Conservation (phyloP, 2,113 vertebrate genomes). For the Blennius ocellaris region DNA sequence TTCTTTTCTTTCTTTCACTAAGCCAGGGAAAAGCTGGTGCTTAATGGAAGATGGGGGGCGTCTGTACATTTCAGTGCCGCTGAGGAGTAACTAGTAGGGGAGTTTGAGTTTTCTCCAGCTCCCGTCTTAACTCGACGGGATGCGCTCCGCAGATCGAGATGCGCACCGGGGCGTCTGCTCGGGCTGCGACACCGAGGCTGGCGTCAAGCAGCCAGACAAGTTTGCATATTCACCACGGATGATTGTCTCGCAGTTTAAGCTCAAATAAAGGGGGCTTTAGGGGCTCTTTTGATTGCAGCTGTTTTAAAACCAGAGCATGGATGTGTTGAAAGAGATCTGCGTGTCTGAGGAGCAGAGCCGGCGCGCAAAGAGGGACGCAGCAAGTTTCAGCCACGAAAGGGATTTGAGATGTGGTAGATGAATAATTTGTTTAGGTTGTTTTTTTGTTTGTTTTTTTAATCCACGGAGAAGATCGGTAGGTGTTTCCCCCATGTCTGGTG, state of each 20-base stretch:
- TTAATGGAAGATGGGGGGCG: too few species aligned
- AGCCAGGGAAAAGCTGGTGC: too few species aligned
- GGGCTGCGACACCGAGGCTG: constrained; percentile 48
- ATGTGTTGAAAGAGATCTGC: too few species aligned
- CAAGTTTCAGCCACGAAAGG: too few species aligned
- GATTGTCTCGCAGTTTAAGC: constrained; percentile 3
- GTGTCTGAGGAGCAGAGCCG: too few species aligned
- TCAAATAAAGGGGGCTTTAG: too few species aligned
- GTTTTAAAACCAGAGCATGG: too few species aligned
- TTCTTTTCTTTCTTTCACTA: too few species aligned
- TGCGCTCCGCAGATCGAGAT: constrained; percentile 66
- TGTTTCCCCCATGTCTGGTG: not conserved
- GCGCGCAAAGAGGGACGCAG: too few species aligned
- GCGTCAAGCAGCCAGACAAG: constrained; percentile 52
- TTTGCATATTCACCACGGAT: constrained; percentile 55
- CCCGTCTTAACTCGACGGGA: constrained; percentile 66
- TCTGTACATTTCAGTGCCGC: constrained; percentile 4
- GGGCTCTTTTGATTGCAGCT: too few species aligned
- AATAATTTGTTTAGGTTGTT: too few species aligned
- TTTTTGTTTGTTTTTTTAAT: constrained; percentile 11
- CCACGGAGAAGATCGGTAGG: not conserved
- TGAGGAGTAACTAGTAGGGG: constrained; percentile 38
- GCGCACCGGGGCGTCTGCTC: constrained; percentile 67
- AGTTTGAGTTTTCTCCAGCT: constrained; percentile 60
- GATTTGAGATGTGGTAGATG: too few species aligned